Conservation (phyloP, 1,140 invertebrate genomes). For the Thalassaphorura encarpata region DNA sequence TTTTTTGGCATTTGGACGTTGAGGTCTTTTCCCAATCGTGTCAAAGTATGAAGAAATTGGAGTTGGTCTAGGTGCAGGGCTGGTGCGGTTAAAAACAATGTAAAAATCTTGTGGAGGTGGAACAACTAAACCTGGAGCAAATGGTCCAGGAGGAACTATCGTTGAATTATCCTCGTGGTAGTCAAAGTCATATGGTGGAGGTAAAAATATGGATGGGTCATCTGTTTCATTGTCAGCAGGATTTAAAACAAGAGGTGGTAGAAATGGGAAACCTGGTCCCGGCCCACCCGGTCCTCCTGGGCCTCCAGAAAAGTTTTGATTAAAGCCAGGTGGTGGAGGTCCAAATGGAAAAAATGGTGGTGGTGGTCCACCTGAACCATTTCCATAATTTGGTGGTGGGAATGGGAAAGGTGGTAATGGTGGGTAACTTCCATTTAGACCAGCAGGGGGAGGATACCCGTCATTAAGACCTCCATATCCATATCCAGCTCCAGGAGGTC, state of each 20-base stretch:
- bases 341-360: constrained; percentile 30
- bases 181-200: constrained; percentile 75
- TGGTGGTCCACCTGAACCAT: constrained; percentile 35
- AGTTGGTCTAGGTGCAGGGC: not conserved
- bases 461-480: not conserved
- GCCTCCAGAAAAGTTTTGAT: constrained; percentile 35
- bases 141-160: constrained; percentile 64
- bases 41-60: not conserved
- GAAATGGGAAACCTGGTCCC: constrained; percentile 56
- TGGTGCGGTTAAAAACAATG: constrained; percentile 46
- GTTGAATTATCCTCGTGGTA: constrained; percentile 66
- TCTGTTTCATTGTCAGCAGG: constrained; percentile 55
- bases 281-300: constrained; percentile 37
- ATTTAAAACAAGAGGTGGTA: constrained; percentile 44
- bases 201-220: constrained; percentile 79
- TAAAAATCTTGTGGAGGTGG: constrained; percentile 80
- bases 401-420: constrained; percentile 37
- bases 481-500: not conserved
- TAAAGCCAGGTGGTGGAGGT: constrained; percentile 38
- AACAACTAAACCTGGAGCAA: constrained; percentile 75
- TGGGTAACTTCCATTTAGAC: not conserved
- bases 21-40: constrained; percentile 1
- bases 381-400: constrained; percentile 22
- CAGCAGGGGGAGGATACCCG: not conserved
- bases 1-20: constrained; percentile 29